These are phyloP conservation scores for Aselliscus stoliczkanus DNA, from an alignment of 2,797 vertebrate genomes.

Conservation along the genomic window DNA sequence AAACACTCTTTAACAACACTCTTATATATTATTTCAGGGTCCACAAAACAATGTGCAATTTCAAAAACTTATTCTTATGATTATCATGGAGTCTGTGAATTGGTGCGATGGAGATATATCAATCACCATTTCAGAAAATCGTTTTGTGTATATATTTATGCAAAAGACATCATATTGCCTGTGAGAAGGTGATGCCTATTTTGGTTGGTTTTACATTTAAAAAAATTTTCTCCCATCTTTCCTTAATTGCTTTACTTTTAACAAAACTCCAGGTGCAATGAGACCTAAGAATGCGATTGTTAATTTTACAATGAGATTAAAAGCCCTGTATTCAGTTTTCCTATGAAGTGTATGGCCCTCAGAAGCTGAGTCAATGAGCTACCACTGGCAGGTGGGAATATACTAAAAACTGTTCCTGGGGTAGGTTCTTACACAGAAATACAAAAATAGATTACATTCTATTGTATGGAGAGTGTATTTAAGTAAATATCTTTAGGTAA, in stretches of 20 bases:
- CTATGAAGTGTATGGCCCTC: neutral
- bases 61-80: neutral
- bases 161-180: neutral
- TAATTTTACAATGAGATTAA: neutral
- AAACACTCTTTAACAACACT: neutral
- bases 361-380: neutral
- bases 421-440: neutral
- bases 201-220: neutral
- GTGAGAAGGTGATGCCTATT: neutral
- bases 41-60: neutral
- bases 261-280: neutral
- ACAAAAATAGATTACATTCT: neutral
- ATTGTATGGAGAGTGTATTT: neutral
- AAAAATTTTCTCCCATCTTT: neutral
- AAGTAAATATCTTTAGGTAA: neutral
- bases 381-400: neutral
- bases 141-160: neutral
- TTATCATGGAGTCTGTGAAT: neutral
- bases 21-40: neutral
- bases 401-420: neutral
- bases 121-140: neutral
- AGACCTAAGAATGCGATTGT: neutral
- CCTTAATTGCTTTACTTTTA: neutral
- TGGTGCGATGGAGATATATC: neutral
- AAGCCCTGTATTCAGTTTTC: neutral